Evolutionary conservation across 2,888 invertebrate genomes (phyloP), one percentile per base, ranked within the genome.

Genomic region (Meganola albula): DNA sequence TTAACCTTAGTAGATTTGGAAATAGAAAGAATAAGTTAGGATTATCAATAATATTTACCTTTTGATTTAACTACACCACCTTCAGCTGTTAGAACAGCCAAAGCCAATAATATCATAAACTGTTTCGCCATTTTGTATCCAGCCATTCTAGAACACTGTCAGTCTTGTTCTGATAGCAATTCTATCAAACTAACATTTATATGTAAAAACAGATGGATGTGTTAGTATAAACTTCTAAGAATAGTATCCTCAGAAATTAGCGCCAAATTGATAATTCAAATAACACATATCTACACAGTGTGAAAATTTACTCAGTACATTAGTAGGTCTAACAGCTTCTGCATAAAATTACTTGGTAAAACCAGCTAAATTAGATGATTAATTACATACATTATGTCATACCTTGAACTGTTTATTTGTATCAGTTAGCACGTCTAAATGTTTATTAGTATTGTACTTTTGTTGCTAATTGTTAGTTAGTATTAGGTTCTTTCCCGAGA

Each of bases 211-310:
- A 46, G 21, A n/a, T 47, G 44, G 50, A 49, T 48, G 44, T 43
- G 33, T 38, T 37, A 43, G 44, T 57, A 53, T 33, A 38, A 31
- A 37, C 40, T 76, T 76, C 79, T 53, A 48, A 68, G 75, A 76
- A 77, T 66, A 62, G 53, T 40, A 48, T 43, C 40, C 52, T n/a
- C 27, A 43, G 40, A 47, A 44, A 47, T 30, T 40, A 54, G 49
- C 39, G 32, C 47, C 50, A 46, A 67, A 68, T 63, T 56, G 58
- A 43, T 55, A 61, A 48, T 36, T 51, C 48, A 66, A 70, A 71
- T 42, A 60, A 43, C 47, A 58, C 50, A 52, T 54, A 45, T 54
- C 52, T 52, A 56, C 58, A 49, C 63, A 56, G 48, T 44, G 51
- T 53, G 53, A 58, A 38, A 62, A 65, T 68, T 64, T 58, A 60